Conservation (phyloP, 1,140 invertebrate genomes). For the Cotesia vestalis region DNA sequence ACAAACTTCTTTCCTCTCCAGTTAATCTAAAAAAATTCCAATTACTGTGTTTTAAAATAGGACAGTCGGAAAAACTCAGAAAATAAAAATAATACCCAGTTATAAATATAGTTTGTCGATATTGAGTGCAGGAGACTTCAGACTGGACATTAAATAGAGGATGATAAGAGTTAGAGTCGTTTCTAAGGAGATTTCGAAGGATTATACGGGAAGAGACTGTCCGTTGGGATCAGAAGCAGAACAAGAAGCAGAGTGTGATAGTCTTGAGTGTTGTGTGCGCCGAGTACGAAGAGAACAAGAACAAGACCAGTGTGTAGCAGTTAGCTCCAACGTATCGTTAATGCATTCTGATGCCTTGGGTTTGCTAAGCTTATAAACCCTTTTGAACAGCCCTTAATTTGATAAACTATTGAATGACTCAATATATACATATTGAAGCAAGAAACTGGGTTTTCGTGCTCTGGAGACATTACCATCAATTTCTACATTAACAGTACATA, state of each 20-base stretch:
- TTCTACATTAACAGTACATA: no score
- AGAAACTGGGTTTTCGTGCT: no score
- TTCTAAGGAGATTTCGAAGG: slow-evolving; percentile 13
- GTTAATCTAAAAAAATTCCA: no score
- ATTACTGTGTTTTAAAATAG: no score
- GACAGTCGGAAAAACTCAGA: no score
- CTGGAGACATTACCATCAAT: no score
- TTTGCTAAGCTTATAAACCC: slow-evolving; percentile 46
- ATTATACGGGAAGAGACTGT: slow-evolving; percentile 7
- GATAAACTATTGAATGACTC: slow-evolving; percentile 39
- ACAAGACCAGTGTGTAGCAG: slow-evolving; percentile 25
- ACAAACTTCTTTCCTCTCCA: no score
- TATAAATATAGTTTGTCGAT: no score
- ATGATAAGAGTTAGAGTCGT: neutral
- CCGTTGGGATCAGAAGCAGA: slow-evolving; percentile 16
- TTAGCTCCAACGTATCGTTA: slow-evolving; percentile 38
- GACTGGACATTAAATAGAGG: no score
- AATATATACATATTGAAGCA: neutral
- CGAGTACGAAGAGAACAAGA: neutral
- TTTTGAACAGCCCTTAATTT: slow-evolving; percentile 46
- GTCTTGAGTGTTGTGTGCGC: neutral
- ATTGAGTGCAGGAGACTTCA: no score
- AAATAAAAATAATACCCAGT: no score
- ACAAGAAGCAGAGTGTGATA: slow-evolving; percentile 8
- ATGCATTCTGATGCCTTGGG: slow-evolving; percentile 44